Conservation (phyloP, 1,140 invertebrate genomes). For the Scaptomyza pallida region DNA sequence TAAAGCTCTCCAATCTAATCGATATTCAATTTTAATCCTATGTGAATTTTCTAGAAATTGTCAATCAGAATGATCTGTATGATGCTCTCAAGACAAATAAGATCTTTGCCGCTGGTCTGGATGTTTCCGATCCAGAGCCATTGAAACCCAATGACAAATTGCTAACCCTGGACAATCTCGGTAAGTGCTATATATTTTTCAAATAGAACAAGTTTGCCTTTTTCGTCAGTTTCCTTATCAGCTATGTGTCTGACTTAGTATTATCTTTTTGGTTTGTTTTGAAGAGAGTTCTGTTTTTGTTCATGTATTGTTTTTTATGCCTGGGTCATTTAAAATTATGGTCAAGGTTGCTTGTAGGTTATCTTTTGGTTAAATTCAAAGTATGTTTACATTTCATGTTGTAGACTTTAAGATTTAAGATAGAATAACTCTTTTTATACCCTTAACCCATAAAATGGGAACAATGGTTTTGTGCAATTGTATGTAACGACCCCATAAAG, state of each 20-base stretch:
- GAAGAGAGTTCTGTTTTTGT: conserved; percentile 28
- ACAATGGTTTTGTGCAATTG: no score
- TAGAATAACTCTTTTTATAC: no score
- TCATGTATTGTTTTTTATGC: neutral
- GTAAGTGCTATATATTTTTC: conserved; percentile 85
- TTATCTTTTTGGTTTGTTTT: conserved; percentile 52
- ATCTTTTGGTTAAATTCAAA: conserved; percentile 8
- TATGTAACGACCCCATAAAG: no score
- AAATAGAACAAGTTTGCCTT: no score
- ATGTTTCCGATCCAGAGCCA: conserved; percentile 97
- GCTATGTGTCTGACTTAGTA: conserved; percentile 15
- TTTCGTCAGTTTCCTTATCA: conserved; percentile 40
- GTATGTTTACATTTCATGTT: no score
- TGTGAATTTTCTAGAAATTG: conserved; percentile 88
- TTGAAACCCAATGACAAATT: conserved; percentile 92
- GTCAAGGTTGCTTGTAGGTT: conserved; percentile 65
- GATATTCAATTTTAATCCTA: conserved; percentile 83
- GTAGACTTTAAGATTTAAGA: no score
- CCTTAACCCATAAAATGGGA: no score
- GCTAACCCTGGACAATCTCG: conserved; percentile 91
- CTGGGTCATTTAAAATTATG: conserved; percentile 9
- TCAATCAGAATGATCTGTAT: conserved; percentile 92
- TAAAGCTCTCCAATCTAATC: conserved; percentile 39
- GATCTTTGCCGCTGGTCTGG: conserved; percentile 95
- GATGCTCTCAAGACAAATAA: conserved; percentile 89